Conservation (phyloP, 1,140 invertebrate genomes). For the Lepeophtheirus salmonis region DNA sequence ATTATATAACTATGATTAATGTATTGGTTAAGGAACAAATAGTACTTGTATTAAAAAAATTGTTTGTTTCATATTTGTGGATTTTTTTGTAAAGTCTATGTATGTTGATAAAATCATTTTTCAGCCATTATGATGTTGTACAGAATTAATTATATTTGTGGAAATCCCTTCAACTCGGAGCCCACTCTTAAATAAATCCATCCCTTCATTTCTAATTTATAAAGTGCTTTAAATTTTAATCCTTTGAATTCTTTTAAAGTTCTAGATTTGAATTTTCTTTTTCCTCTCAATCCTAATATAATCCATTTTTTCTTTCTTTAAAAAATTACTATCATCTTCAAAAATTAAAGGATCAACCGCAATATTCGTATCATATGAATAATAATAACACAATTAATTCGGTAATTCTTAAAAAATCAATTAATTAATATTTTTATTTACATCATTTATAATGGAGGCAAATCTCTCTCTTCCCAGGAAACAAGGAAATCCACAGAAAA, state of each 20-base stretch:
- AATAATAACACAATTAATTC: not conserved
- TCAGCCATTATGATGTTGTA: too few relatives aligned
- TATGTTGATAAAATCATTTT: too few relatives aligned
- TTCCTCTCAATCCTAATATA: not conserved
- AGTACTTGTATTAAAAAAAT: too few relatives aligned
- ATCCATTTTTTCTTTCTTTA: not conserved
- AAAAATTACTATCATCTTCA: not conserved
- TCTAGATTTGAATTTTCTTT: not conserved
- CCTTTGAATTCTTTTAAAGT: too few relatives aligned
- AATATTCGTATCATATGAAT: not conserved
- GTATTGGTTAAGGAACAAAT: too few relatives aligned
- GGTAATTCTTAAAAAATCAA: not conserved
- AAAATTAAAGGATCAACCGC: not conserved
- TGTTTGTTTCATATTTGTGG: too few relatives aligned
- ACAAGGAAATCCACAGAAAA: constrained; percentile 17
- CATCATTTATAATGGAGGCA: not conserved
- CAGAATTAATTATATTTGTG: too few relatives aligned
- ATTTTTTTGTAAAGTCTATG: too few relatives aligned
- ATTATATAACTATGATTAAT: too few relatives aligned
- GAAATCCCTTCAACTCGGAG: too few relatives aligned
- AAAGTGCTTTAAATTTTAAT: not conserved
- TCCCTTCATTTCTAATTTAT: too few relatives aligned
- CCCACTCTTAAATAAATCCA: too few relatives aligned
- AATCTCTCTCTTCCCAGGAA: not conserved
- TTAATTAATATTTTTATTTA: not conserved